Base-by-base conservation (phyloP, 2,113 vertebrate species). In the Toxotes chatareus region DNA sequence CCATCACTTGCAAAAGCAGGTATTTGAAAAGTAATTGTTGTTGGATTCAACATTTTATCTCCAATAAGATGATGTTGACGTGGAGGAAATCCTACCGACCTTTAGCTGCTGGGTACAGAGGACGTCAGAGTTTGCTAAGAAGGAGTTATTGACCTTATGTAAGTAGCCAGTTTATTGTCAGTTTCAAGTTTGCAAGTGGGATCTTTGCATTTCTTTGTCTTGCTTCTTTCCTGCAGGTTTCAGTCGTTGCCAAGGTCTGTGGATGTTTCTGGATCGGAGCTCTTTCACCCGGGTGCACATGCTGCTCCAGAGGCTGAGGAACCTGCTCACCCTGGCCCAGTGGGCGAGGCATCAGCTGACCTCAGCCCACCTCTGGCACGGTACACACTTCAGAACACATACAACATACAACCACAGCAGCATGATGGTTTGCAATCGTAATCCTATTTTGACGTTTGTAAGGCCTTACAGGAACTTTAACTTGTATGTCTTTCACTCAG, bases 91-190 rank as follows among this genome's bases (percentile, higher is more conserved):
- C 38, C 9, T 86, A 1, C 69, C 4, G 3, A 68, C 49, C 17
- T 92, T 94, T 71, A 82, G 74, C 69, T 75, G 56, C 82, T 94
- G 92, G 89, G 80, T 92, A 44, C 88, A 89, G 81, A 84, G 76
- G 66, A 89, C 80, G 5, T 80, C 83, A 66, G 91, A 92, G 65
- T 82, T 87, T 38, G 67, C 79, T 32, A 91, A 92, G 78, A 92
- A 92, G 74, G 90, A 92, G 62, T 47, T 94, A 31, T 59, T 92
- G 49, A 88, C 74, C 19, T 47, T 94, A 4, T 93, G 92, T 92
- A 77, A 90, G 92, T 81, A 65, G 12, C 4, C 38, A 8, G 60
- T 32, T 9, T 19, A 56, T 70, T 38, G 4, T 38, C 36, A 38
- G 7, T 55, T 42, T 16, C 4, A 42, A 34, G 21, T 63, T n/a